phyloP scores from a whole-genome alignment of 23 tunicate species.

The Halocynthia roretzi region DNA sequence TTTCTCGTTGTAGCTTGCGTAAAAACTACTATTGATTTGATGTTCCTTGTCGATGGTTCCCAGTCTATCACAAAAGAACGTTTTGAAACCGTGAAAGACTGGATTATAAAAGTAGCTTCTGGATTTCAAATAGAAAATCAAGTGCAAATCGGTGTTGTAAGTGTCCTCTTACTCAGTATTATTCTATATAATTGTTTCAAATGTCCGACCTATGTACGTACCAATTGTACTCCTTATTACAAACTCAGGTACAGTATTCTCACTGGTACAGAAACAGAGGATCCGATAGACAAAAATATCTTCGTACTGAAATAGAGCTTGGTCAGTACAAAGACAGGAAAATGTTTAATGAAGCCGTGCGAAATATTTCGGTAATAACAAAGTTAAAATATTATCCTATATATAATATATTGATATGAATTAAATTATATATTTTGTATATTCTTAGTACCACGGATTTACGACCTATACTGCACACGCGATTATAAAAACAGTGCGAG shows the following conservation, averaged over 20 bases:
- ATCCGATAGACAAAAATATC: slow-evolving; percentile 21
- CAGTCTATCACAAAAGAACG: slow-evolving; percentile 48
- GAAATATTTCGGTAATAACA: slow-evolving; percentile 24
- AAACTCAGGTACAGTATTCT: slow-evolving; percentile 71
- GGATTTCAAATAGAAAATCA: slow-evolving; percentile 62
- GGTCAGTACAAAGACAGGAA: slow-evolving; percentile 40
- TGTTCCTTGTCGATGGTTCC: slow-evolving; percentile 81
- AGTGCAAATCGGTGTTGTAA: slow-evolving; percentile 89
- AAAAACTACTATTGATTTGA: slow-evolving; percentile 58
- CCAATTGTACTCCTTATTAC: background rate
- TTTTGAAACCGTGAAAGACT: slow-evolving; percentile 53
- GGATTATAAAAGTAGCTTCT: slow-evolving; percentile 68
- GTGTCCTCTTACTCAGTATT: background rate
- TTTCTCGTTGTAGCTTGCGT: slow-evolving; percentile 45
- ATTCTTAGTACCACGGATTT: slow-evolving; percentile 53
- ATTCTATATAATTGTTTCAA: background rate
- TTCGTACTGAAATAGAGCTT: slow-evolving; percentile 55
- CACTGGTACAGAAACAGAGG: slow-evolving; percentile 25
- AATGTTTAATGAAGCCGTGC: slow-evolving; percentile 36
- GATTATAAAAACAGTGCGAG: slow-evolving; percentile 67
- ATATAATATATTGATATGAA: background rate
- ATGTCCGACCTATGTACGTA: background rate
- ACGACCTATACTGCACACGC: slow-evolving; percentile 87
- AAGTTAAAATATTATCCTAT: no score
- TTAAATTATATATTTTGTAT: background rate